These are phyloP conservation scores for Drosophila melanica DNA, from an alignment of 1,140 invertebrate genomes.

Conservation along the genomic window DNA sequence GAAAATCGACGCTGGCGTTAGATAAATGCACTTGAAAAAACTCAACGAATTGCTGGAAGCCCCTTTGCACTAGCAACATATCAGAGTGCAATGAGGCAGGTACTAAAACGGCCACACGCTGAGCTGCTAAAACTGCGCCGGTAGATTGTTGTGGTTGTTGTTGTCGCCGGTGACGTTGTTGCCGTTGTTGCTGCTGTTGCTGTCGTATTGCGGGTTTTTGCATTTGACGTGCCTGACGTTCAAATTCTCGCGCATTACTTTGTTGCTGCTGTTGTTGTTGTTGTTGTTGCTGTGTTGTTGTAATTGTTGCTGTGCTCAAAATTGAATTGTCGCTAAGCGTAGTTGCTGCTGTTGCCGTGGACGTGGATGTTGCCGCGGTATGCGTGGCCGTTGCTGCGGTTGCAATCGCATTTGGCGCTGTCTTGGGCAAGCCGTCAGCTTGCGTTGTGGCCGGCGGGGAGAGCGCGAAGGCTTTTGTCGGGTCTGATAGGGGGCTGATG, in stretches of 20 bases:
- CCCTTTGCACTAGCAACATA: slow-evolving; percentile 78
- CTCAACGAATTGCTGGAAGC: slow-evolving; percentile 73
- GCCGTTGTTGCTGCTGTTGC: slow-evolving; percentile 13
- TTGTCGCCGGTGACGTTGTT: slow-evolving; percentile 33
- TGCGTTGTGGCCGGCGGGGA: slow-evolving; percentile 32
- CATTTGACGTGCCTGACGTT: slow-evolving; percentile 67
- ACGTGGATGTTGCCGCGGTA: slow-evolving; percentile 42
- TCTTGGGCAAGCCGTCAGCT: slow-evolving; percentile 37
- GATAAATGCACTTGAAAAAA: slow-evolving; percentile 76
- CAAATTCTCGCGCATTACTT: slow-evolving; percentile 65
- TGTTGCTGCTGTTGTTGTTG: slow-evolving; percentile 30
- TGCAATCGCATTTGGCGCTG: slow-evolving; percentile 39
- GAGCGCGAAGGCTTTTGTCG: slow-evolving; percentile 26
- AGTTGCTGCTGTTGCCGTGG: slow-evolving; percentile 35
- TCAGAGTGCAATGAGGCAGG: slow-evolving; percentile 64
- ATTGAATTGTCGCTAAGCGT: slow-evolving; percentile 68
- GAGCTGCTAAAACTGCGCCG: slow-evolving; percentile 29
- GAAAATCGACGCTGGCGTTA: slow-evolving; percentile 74
- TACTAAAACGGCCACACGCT: slow-evolving; percentile 73
- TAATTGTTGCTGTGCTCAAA: slow-evolving; percentile 44
- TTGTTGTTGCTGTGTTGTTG: slow-evolving; percentile 29
- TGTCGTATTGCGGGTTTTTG: slow-evolving; percentile 47
- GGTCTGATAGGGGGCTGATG: slow-evolving; percentile 3
- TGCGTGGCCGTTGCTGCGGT: background rate
- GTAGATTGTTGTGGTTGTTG: slow-evolving; percentile 23